Conservation (phyloP, 2,888 invertebrate genomes). For the Allolobophora icterica region DNA sequence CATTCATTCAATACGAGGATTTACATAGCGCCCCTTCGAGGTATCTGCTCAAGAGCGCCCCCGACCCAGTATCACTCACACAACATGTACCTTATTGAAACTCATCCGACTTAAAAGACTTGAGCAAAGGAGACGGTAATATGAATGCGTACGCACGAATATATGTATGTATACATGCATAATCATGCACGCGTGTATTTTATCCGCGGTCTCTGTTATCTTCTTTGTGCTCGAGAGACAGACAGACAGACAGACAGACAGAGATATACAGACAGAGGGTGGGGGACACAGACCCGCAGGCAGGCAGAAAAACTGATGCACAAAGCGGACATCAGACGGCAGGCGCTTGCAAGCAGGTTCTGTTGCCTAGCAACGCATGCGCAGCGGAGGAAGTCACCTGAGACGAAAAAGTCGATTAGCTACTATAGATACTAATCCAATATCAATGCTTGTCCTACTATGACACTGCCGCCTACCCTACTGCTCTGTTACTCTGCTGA, state of each 20-base stretch:
- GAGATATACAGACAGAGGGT: neutral
- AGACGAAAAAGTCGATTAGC: neutral
- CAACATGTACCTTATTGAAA: no score
- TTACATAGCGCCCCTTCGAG: no score
- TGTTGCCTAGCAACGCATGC: slow-evolving; percentile 17
- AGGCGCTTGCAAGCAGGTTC: neutral
- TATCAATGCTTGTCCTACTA: no score
- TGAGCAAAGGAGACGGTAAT: neutral
- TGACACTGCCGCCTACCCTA: no score
- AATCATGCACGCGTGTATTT: neutral
- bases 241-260: no score
- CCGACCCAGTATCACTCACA: no score
- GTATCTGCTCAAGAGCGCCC: no score
- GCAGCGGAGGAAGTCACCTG: slow-evolving; percentile 9
- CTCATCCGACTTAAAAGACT: neutral
- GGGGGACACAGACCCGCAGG: neutral
- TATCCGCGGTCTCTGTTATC: neutral
- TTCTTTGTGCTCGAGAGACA: neutral
- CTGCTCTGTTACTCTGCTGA: no score
- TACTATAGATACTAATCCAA: no score
- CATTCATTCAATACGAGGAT: no score
- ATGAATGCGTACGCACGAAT: neutral
- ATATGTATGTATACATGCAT: neutral
- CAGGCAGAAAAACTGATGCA: neutral
- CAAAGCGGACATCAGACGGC: neutral